Percentiles rank a stretch among this genome's conserved stretches.
These are phyloP conservation scores for Eupsilia transversa DNA, from an alignment of 2,888 invertebrate species.

Conservation along the genomic window DNA sequence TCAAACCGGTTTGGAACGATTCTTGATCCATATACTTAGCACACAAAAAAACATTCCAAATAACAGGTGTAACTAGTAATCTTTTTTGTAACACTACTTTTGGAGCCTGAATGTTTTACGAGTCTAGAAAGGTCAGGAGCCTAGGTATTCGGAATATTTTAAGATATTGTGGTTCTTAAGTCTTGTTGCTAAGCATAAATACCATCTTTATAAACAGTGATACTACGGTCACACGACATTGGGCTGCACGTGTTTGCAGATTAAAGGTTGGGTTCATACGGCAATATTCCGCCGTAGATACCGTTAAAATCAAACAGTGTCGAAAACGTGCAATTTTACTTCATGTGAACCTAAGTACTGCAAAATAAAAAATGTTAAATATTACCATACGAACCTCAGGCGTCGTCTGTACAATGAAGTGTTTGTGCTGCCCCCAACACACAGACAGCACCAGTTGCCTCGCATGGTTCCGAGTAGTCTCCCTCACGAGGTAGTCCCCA, in stretches of 20 bases:
- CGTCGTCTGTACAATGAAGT: conserved; percentile 99
- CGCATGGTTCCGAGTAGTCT: conserved; percentile 97
- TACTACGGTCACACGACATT: background rate
- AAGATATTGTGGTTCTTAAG: background rate
- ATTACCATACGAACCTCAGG: conserved; percentile 92
- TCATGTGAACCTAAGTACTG: background rate
- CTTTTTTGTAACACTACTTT: conserved; percentile 46
- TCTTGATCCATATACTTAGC: conserved; percentile 41
- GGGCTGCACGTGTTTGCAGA: background rate
- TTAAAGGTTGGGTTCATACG: background rate
- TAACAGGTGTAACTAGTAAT: conserved; percentile 62
- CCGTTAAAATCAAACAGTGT: background rate
- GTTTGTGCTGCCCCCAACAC: conserved; percentile 98
- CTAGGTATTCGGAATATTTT: conserved; percentile 20
- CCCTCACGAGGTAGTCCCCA: conserved; percentile 98
- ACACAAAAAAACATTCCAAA: conserved; percentile 37
- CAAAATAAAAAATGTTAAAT: background rate
- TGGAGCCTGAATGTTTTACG: conserved; percentile 23
- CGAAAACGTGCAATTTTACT: background rate
- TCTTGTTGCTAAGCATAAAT: conserved; percentile 12
- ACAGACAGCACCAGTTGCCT: conserved; percentile 98
- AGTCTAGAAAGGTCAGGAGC: conserved; percentile 49
- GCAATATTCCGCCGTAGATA: background rate
- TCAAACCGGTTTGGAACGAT: conserved; percentile 47
- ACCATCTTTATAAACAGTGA: background rate